These are phyloP conservation scores for Cerceris ruficornis DNA, from an alignment of 2,888 invertebrate genomes.

Conservation along the genomic window DNA sequence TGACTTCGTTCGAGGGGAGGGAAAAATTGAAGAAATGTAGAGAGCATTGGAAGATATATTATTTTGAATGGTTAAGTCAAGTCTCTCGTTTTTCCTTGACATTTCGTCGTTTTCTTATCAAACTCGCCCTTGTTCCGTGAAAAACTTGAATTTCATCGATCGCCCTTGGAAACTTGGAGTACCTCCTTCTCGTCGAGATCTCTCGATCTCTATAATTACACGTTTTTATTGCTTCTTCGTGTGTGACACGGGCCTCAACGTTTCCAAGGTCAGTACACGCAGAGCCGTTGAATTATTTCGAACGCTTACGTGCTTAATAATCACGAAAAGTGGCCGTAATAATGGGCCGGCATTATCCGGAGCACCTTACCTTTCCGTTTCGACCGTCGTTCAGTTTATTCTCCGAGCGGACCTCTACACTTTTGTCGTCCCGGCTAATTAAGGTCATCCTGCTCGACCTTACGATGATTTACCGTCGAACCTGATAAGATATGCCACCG, in stretches of 20 bases:
- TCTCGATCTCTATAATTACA: too few relatives aligned
- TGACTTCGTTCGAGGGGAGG: neutral
- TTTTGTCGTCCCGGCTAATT: constrained; percentile 54
- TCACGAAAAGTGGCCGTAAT: constrained; percentile 2
- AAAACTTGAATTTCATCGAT: too few relatives aligned
- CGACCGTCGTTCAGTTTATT: constrained; percentile 44
- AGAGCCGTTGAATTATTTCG: constrained; percentile 8
- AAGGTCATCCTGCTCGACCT: constrained; percentile 52
- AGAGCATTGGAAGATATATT: too few relatives aligned
- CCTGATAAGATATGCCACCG: constrained; percentile 33
- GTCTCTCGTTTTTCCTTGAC: too few relatives aligned
- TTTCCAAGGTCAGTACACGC: neutral
- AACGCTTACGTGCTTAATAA: constrained; percentile 21
- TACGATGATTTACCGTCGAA: constrained; percentile 55
- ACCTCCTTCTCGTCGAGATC: too few relatives aligned
- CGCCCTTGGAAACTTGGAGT: too few relatives aligned
- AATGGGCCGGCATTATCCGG: constrained; percentile 32
- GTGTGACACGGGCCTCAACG: neutral
- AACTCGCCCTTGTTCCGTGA: too few relatives aligned
- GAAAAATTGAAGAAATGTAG: neutral
- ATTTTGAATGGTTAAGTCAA: too few relatives aligned
- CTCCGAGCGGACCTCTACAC: constrained; percentile 18
- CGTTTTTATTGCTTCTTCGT: too few relatives aligned
- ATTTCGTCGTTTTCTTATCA: too few relatives aligned
- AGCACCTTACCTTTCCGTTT: constrained; percentile 42